Conservation (phyloP, 2,888 invertebrate genomes). For the Bembecia ichneumoniformis region DNA sequence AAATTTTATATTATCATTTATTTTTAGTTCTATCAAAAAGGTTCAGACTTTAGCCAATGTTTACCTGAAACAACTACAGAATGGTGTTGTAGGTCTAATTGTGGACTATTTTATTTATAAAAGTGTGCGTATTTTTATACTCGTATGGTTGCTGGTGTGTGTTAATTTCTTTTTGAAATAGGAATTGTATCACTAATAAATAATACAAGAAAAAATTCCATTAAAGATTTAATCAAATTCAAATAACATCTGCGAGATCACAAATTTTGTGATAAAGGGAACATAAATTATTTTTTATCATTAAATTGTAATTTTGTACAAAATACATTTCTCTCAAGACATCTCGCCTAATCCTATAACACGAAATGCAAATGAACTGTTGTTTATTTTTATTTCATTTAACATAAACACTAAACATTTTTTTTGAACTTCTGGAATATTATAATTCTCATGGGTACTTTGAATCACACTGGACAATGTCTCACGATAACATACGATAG, state of each 20-base stretch:
- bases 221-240: constrained; percentile 55
- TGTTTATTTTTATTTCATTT: constrained; percentile 15
- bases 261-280: constrained; percentile 56
- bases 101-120: too few species aligned
- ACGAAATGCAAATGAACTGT: constrained; percentile 41
- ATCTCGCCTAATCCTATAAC: constrained; percentile 35
- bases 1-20: too few species aligned
- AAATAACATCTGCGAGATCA: constrained; percentile 51
- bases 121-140: too few species aligned
- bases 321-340: constrained; percentile 61
- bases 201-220: constrained; percentile 5
- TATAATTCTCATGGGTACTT: constrained; percentile 2
- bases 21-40: too few species aligned
- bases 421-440: constrained; percentile 37
- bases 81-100: too few species aligned
- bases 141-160: too few species aligned
- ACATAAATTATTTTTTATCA: constrained; percentile 28
- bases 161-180: too few species aligned
- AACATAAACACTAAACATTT: constrained; percentile 39
- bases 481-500: constrained; percentile 47
- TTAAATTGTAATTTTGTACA: constrained; percentile 66
- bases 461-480: not conserved
- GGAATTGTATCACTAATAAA: too few species aligned
- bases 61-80: too few species aligned
- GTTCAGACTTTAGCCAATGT: too few species aligned